These are phyloP conservation scores for Cuniculus paca DNA, from an alignment of 2,797 vertebrate genomes.

Conservation along the genomic window DNA sequence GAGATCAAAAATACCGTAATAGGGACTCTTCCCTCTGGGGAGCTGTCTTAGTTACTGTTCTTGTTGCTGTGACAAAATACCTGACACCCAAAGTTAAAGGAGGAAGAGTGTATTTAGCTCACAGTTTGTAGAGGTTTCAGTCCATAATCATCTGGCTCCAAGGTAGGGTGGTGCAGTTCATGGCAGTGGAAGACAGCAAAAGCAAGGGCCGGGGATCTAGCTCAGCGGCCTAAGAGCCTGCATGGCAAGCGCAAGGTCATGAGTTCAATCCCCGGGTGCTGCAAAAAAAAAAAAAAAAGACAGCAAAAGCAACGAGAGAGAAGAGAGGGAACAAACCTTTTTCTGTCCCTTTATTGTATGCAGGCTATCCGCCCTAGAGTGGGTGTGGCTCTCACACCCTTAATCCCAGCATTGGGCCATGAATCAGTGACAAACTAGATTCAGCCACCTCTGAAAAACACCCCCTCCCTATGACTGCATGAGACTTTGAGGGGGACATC, in stretches of 20 bases:
- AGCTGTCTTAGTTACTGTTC: not conserved
- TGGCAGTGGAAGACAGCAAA: not conserved
- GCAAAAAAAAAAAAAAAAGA: too few species aligned
- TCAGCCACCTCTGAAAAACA: not conserved
- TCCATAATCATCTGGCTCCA: not conserved
- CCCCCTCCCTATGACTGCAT: not conserved
- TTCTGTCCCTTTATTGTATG: not conserved
- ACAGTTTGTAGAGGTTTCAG: not conserved
- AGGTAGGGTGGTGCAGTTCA: not conserved
- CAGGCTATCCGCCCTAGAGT: not conserved
- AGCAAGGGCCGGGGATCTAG: too few species aligned
- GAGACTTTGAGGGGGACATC: not conserved
- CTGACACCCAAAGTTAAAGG: not conserved
- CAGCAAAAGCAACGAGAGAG: not conserved
- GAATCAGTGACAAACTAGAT: not conserved
- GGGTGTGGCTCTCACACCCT: not conserved
- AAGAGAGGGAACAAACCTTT: not conserved
- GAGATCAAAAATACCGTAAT: not conserved
- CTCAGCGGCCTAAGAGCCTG: too few species aligned
- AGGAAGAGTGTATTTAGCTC: not conserved
- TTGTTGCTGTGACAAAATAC: not conserved
- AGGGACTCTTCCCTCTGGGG: not conserved
- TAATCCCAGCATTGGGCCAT: not conserved
- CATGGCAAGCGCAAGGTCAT: too few species aligned
- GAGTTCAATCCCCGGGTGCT: too few species aligned